A percentile compares a stretch with the other conserved stretches of the same genome.
Conservation (phyloP, 2,113 vertebrate genomes). For the Limnothrissa miodon region DNA sequence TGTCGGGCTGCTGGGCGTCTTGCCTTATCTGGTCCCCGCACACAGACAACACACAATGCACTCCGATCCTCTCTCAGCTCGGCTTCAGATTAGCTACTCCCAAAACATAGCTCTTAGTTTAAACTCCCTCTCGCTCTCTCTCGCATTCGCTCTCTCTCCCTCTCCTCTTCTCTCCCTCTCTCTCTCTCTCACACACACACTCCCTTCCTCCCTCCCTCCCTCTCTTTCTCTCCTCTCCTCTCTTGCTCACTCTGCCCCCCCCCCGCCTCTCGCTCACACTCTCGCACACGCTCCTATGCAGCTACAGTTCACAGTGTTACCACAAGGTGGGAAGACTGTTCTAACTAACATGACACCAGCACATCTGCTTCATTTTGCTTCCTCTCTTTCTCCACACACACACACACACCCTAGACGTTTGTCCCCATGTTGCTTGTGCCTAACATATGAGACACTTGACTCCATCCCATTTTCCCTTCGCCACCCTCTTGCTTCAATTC, state of each 20-base stretch:
- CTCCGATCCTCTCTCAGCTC: slow-evolving; percentile 96
- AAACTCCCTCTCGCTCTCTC: slow-evolving; percentile 84
- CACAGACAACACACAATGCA: slow-evolving; percentile 86
- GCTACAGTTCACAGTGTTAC: slow-evolving; percentile 93
- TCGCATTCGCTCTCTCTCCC: slow-evolving; percentile 25
- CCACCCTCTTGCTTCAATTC: neutral
- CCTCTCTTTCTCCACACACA: slow-evolving; percentile 37
- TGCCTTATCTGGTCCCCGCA: slow-evolving; percentile 87
- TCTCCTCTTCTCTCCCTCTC: slow-evolving; percentile 38
- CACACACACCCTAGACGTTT: slow-evolving; percentile 6
- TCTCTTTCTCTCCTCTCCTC: slow-evolving; percentile 49
- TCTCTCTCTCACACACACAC: slow-evolving; percentile 42
- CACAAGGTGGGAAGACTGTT: slow-evolving; percentile 97
- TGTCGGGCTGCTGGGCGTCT: slow-evolving; percentile 83
- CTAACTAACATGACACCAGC: slow-evolving; percentile 66
- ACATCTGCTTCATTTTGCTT: slow-evolving; percentile 41
- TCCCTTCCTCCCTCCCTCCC: slow-evolving; percentile 43
- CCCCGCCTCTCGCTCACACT: slow-evolving; percentile 48
- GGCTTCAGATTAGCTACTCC: slow-evolving; percentile 98
- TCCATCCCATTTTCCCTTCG: slow-evolving; percentile 32
- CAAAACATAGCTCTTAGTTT: slow-evolving; percentile 99
- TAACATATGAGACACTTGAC: slow-evolving; percentile 31
- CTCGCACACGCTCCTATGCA: slow-evolving; percentile 61
- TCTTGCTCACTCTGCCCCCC: slow-evolving; percentile 46
- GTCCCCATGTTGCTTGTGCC: slow-evolving; percentile 30